These are phyloP conservation scores for Latheticus oryzae DNA, from an alignment of 2,888 invertebrate genomes.

Conservation along the genomic window DNA sequence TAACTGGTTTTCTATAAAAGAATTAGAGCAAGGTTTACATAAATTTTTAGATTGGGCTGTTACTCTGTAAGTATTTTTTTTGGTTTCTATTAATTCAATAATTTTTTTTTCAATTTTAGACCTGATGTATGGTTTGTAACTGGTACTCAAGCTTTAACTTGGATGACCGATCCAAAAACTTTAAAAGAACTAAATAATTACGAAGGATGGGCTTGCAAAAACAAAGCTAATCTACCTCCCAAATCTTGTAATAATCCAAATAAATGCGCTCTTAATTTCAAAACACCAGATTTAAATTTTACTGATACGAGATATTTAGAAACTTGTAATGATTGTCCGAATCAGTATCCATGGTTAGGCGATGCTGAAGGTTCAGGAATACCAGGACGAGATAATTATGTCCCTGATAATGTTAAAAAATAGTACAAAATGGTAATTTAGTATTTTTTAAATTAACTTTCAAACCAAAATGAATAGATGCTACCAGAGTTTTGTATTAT, in stretches of 20 bases:
- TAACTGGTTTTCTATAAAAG: slow-evolving; percentile 94
- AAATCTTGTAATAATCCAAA: slow-evolving; percentile 84
- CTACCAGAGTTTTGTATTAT: slow-evolving; percentile 25
- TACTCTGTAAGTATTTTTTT: slow-evolving; percentile 77
- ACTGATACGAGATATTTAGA: slow-evolving; percentile 89
- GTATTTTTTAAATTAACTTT: slow-evolving; percentile 10
- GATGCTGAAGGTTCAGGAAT: slow-evolving; percentile 87
- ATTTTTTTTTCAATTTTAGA: slow-evolving; percentile 66
- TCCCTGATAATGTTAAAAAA: slow-evolving; percentile 73
- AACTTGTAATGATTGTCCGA: slow-evolving; percentile 88
- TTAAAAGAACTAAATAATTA: slow-evolving; percentile 75
- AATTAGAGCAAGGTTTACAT: slow-evolving; percentile 82
- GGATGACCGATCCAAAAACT: slow-evolving; percentile 88
- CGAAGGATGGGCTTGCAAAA: slow-evolving; percentile 86
- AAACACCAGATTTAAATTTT: slow-evolving; percentile 79
- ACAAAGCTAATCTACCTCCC: slow-evolving; percentile 75
- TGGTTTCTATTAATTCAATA: slow-evolving; percentile 21
- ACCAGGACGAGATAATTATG: slow-evolving; percentile 82
- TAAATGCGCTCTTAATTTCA: slow-evolving; percentile 86
- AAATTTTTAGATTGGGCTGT: slow-evolving; percentile 88
- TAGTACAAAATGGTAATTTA: slow-evolving; percentile 25
- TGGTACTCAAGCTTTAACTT: slow-evolving; percentile 87
- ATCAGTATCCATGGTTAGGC: slow-evolving; percentile 88
- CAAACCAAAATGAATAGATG: slow-evolving; percentile 33
- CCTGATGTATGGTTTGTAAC: slow-evolving; percentile 90